Evolutionary conservation across 2,797 vertebrate genomes (phyloP), one percentile per base, ranked within the genome.

Genomic region (Sebastes paucispinis): DNA sequence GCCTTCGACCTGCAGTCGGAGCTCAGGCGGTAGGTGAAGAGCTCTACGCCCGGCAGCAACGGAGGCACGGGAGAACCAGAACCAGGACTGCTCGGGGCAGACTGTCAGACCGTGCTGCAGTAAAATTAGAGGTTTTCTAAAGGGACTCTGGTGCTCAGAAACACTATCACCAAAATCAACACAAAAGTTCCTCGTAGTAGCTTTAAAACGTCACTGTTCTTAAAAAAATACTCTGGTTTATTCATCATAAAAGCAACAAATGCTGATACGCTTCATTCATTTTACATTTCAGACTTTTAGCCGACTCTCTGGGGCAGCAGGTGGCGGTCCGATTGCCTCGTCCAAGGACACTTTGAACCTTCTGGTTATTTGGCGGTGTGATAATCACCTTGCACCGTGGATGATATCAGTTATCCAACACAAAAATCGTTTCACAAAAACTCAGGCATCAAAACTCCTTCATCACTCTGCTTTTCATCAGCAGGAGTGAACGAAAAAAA

Each of bases 311-410:
- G 25, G 9, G 36, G 63, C 71, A 75, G 74, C 70, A 66, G 59
- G 8, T 13, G 54, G 12, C 3, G 0, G 69, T 52, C 27, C 5
- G 1, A 54, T 5, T 52, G 36, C 25, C 65, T 62, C 9, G n/a
- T 65, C 32, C 52, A 70, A 81, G 62, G 58, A 69, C 67, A 73
- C 81, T 74, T 68, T 20, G 50, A 69, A 24, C 43, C 25, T 18
- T 20, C 31, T 32, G 32, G 55, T 39, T 57, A n/a, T 13, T 8
- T 8, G 20, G 14, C 9, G 12, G 4, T 10, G 3, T 1, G 32
- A 13, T 39, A 1, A 59, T 29, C 31, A 25, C 20, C 22, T 50
- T 27, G n/a, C 60, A 71, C 18, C 5, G 18, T 18, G 22, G 31
- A 29, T 47, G 3, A 58, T 29, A 52, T 74, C 34, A 54, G 22